phyloP scores from a whole-genome alignment of 2,888 invertebrate species.

The Spodoptera exigua region DNA sequence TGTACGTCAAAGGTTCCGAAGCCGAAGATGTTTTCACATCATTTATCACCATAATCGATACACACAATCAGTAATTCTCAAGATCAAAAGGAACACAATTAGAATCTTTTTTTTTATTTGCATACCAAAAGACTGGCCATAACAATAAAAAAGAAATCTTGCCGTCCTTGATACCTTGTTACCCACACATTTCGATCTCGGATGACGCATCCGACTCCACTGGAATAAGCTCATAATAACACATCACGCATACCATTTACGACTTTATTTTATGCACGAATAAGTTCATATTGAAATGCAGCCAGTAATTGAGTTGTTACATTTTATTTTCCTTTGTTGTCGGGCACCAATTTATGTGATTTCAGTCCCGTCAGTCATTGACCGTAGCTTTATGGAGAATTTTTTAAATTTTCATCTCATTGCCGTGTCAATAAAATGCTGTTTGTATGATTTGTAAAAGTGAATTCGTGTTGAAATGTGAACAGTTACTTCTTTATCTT shows the following conservation, averaged over 20 bases:
- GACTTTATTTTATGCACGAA: conserved; percentile 45
- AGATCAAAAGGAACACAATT: conserved; percentile 62
- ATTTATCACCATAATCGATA: conserved; percentile 35
- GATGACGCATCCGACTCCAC: conserved; percentile 73
- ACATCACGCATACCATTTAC: conserved; percentile 34
- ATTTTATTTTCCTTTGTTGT: conserved; percentile 63
- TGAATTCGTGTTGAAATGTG: conserved; percentile 17
- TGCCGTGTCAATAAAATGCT: conserved; percentile 52
- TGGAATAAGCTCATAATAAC: conserved; percentile 54
- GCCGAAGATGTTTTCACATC: conserved; percentile 19
- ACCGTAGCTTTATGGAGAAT: conserved; percentile 64
- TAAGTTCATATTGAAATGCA: conserved; percentile 52
- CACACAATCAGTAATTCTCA: conserved; percentile 45
- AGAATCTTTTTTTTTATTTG: conserved; percentile 72
- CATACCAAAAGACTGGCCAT: conserved; percentile 73
- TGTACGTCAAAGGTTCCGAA: conserved; percentile 7
- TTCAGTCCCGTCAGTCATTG: conserved; percentile 67
- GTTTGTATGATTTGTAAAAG: conserved; percentile 18
- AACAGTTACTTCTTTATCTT: conserved; percentile 3
- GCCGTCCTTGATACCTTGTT: conserved; percentile 82
- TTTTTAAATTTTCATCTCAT: conserved; percentile 62
- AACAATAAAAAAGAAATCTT: conserved; percentile 72
- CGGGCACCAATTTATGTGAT: conserved; percentile 71
- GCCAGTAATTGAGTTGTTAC: conserved; percentile 68
- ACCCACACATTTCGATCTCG: conserved; percentile 78